Percentiles rank a stretch among this genome's conserved stretches.
phyloP scores from a whole-genome alignment of 1,140 invertebrate species.

The Thaumetopoea pityocampa region DNA sequence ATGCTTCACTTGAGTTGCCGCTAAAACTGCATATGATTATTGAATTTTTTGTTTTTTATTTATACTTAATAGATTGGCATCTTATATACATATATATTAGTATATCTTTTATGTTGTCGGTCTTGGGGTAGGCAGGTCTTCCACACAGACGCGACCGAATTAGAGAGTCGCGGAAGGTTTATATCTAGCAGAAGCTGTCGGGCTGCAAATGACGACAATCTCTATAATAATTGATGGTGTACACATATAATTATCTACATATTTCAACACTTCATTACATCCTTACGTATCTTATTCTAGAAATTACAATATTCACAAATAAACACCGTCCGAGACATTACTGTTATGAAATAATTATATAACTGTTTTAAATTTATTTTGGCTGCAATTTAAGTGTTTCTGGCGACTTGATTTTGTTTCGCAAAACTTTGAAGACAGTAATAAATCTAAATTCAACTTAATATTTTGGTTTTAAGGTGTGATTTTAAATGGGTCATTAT shows the following conservation, averaged over 20 bases:
- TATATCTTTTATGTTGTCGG: too few relatives aligned
- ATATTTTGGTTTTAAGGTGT: slow-evolving; percentile 15
- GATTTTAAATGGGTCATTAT: slow-evolving; percentile 13
- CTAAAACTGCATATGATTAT: too few relatives aligned
- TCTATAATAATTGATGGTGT: too few relatives aligned
- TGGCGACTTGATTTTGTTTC: slow-evolving; percentile 40
- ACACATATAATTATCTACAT: slow-evolving; percentile 15
- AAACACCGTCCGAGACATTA: slow-evolving; percentile 40
- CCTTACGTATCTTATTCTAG: slow-evolving; percentile 13
- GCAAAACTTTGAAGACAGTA: neutral
- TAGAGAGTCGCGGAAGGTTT: too few relatives aligned
- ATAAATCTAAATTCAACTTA: slow-evolving; percentile 24
- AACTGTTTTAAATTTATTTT: slow-evolving; percentile 62
- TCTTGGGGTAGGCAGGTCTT: too few relatives aligned
- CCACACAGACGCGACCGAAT: too few relatives aligned
- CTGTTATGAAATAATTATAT: slow-evolving; percentile 62
- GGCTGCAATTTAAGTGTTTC: slow-evolving; percentile 64
- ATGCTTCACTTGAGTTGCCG: too few relatives aligned
- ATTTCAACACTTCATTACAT: slow-evolving; percentile 29
- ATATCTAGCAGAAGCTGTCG: too few relatives aligned
- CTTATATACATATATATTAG: too few relatives aligned
- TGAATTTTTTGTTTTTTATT: too few relatives aligned
- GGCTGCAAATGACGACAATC: too few relatives aligned
- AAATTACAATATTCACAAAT: slow-evolving; percentile 39
- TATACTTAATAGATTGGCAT: too few relatives aligned